These are phyloP conservation scores for Tringa solitaria DNA, from an alignment of 2,113 vertebrate genomes.

Conservation along the genomic window DNA sequence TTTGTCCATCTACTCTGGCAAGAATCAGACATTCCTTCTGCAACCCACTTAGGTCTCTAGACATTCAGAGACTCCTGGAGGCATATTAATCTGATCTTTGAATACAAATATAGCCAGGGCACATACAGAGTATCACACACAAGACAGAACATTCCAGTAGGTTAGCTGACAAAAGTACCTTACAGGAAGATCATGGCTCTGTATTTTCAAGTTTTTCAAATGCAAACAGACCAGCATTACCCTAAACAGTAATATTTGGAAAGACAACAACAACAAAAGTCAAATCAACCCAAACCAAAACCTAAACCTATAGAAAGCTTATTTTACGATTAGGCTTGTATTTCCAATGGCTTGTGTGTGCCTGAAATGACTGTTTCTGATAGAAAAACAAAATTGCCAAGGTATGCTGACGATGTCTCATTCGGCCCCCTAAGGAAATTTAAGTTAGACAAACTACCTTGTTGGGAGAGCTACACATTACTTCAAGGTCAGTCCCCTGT, in stretches of 20 bases:
- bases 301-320: not conserved
- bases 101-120: not conserved
- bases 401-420: not conserved
- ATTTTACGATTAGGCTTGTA: not conserved
- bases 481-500: conserved; percentile 49
- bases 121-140: not conserved
- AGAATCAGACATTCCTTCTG: conserved; percentile 15
- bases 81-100: not conserved
- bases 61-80: not conserved
- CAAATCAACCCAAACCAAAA: not conserved
- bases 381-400: conserved; percentile 25
- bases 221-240: not conserved
- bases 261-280: not conserved
- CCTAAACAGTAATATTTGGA: not conserved
- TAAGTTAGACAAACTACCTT: conserved; percentile 40
- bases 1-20: not conserved
- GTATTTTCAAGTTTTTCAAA: not conserved
- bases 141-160: not conserved
- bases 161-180: not conserved
- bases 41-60: not conserved
- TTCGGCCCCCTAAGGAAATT: not conserved
- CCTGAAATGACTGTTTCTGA: not conserved
- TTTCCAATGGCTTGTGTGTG: not conserved
- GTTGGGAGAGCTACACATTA: not conserved
- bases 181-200: not conserved